Evolutionary conservation across 1,140 invertebrate species (phyloP).

Genomic region (Melanaphis sacchari): DNA sequence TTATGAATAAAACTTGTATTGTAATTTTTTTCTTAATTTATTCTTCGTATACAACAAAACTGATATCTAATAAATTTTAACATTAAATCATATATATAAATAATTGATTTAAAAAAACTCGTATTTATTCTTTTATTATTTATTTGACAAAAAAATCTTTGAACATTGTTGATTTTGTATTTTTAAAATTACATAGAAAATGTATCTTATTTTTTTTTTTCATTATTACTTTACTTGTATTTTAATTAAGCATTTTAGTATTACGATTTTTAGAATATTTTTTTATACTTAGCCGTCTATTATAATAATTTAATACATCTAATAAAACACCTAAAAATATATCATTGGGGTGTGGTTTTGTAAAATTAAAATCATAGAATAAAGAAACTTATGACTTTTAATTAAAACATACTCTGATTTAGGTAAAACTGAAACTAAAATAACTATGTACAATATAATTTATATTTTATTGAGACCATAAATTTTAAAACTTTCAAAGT

Average conservation of each 20-base stretch:
- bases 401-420: background rate
- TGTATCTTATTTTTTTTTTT: background rate
- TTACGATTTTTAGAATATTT: too few relatives aligned
- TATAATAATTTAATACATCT: background rate
- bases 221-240: background rate
- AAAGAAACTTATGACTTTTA: background rate
- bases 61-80: background rate
- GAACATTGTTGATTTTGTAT: background rate
- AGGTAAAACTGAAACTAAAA: background rate
- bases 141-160: background rate
- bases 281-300: background rate
- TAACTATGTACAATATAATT: background rate
- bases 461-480: background rate
- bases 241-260: background rate
- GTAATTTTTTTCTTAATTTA: background rate
- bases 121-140: background rate
- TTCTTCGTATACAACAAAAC: background rate
- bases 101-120: background rate
- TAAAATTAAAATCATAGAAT: background rate
- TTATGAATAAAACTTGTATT: background rate
- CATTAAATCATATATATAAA: background rate
- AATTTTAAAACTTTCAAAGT: background rate
- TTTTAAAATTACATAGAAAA: background rate
- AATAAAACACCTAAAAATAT: background rate
- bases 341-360: background rate